Evolutionary conservation across 2,888 invertebrate species (phyloP).

Genomic region (Ichneumoninae sp.): DNA sequence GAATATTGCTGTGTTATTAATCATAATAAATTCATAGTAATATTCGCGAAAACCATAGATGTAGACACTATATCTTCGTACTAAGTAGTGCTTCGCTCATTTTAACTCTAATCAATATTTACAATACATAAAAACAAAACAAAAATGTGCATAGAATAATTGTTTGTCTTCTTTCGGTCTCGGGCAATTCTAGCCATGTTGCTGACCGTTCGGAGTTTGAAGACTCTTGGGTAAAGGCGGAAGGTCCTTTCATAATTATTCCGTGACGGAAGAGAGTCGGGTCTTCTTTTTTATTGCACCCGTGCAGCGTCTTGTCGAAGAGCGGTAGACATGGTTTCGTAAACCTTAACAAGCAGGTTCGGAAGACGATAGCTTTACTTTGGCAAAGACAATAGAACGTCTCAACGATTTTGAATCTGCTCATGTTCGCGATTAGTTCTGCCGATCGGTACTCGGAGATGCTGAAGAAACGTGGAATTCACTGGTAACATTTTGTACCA

Average conservation of each 20-base stretch:
- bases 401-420: constrained; percentile 10
- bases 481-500: constrained; percentile 16
- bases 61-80: too few relatives aligned
- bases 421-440: constrained; percentile 55
- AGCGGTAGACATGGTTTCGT: constrained; percentile 18
- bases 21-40: too few relatives aligned
- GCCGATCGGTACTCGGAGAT: constrained; percentile 12
- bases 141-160: too few relatives aligned
- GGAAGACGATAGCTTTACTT: constrained; percentile 8
- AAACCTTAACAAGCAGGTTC: constrained; percentile 22
- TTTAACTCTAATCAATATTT: too few relatives aligned
- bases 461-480: not conserved
- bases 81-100: too few relatives aligned
- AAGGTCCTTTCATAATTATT: constrained; percentile 14
- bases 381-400: constrained; percentile 44
- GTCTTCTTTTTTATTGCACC: constrained; percentile 8
- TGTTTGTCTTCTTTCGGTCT: not conserved
- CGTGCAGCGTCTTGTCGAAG: constrained; percentile 2
- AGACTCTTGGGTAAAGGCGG: not conserved
- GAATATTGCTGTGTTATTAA: too few relatives aligned
- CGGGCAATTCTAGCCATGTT: constrained; percentile 20
- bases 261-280: constrained; percentile 20
- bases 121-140: too few relatives aligned
- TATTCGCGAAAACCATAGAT: too few relatives aligned
- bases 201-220: not conserved